A percentile compares a stretch with the other conserved stretches of the same genome.
These are phyloP conservation scores for Drymonia ruficornis DNA, from an alignment of 2,888 invertebrate genomes.

Conservation along the genomic window DNA sequence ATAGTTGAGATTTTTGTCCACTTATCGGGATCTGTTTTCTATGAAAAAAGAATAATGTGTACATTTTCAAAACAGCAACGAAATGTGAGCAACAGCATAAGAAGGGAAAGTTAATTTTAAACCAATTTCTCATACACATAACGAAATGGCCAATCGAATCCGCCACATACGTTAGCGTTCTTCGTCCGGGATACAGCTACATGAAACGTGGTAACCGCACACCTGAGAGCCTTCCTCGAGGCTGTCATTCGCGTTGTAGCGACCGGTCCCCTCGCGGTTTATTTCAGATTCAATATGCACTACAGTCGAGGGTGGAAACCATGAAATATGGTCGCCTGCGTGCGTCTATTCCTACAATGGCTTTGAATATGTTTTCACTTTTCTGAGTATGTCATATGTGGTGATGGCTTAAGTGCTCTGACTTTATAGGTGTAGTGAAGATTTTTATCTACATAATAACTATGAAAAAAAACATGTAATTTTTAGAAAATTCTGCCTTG, in stretches of 20 bases:
- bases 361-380: slow-evolving; percentile 23
- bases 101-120: too few relatives aligned
- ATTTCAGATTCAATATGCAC: slow-evolving; percentile 83
- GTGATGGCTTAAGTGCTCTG: not conserved
- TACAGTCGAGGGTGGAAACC: slow-evolving; percentile 60
- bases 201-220: slow-evolving; percentile 13
- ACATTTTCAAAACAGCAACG: too few relatives aligned
- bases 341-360: slow-evolving; percentile 29
- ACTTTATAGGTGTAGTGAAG: not conserved
- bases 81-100: too few relatives aligned
- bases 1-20: too few relatives aligned
- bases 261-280: slow-evolving; percentile 68
- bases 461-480: too few relatives aligned
- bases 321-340: slow-evolving; percentile 67
- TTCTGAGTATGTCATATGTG: slow-evolving; percentile 12
- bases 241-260: slow-evolving; percentile 74
- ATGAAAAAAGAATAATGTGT: too few relatives aligned
- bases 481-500: too few relatives aligned
- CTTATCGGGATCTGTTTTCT: too few relatives aligned
- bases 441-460: not conserved
- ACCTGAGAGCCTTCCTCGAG: slow-evolving; percentile 59
- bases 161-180: too few relatives aligned
- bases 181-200: not conserved
- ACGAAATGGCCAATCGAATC: too few relatives aligned
- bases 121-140: too few relatives aligned